Percentiles rank a stretch among this genome's conserved stretches.
These are phyloP conservation scores for Trichogramma dendrolimi DNA, from an alignment of 2,888 invertebrate genomes.

Conservation along the genomic window DNA sequence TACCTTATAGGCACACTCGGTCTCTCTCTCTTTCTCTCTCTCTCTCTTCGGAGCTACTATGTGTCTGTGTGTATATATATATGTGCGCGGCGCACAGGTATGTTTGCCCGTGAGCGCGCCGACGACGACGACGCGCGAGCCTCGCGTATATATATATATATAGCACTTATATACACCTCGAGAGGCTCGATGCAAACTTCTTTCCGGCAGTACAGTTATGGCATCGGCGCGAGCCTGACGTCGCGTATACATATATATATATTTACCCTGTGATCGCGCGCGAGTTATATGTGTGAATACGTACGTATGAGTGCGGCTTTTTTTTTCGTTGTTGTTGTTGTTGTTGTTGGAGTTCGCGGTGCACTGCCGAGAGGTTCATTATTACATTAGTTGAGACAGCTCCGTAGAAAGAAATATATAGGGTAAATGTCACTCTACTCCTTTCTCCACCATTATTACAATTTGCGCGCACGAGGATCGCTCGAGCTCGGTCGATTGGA, in stretches of 20 bases:
- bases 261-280: too few species aligned
- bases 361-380: too few species aligned
- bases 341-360: too few species aligned
- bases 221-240: constrained; percentile 41
- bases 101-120: neutral
- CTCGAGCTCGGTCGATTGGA: too few species aligned
- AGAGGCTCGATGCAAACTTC: constrained; percentile 28
- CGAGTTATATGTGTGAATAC: neutral
- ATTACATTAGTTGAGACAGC: too few species aligned
- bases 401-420: too few species aligned
- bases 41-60: neutral
- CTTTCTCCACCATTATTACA: too few species aligned
- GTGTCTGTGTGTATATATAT: neutral
- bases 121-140: constrained; percentile 19
- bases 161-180: neutral
- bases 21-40: constrained; percentile 8
- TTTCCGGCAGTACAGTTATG: constrained; percentile 44
- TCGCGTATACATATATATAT: neutral
- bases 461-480: too few species aligned
- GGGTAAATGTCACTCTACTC: too few species aligned
- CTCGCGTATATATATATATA: too few species aligned
- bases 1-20: constrained; percentile 18
- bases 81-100: neutral
- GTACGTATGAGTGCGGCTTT: neutral
- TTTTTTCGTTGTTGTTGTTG: too few species aligned